Evolutionary conservation across 37 sponge, comb jelly and placozoan genomes (phyloP).

Genomic region (Hexactinellida sp.): DNA sequence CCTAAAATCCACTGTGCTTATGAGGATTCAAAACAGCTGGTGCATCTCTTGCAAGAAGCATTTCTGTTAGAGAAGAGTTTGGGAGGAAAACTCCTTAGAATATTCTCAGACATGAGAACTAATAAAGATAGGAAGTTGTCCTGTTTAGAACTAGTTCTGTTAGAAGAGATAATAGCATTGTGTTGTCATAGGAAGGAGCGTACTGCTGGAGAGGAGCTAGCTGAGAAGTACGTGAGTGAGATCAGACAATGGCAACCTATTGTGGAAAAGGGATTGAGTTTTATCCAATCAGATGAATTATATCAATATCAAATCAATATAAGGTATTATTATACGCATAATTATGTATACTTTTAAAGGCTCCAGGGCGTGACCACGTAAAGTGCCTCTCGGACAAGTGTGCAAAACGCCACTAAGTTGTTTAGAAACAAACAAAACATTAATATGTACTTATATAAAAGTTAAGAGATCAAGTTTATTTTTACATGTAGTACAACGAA

Average conservation of each 20-base stretch:
- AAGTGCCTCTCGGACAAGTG: neutral
- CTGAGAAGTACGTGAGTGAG: neutral
- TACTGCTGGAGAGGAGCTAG: neutral
- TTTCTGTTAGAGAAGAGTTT: neutral
- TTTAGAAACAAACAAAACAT: neutral
- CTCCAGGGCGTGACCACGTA: neutral
- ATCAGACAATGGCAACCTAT: neutral
- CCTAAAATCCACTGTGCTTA: neutral
- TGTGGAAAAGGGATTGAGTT: neutral
- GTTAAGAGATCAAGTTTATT: neutral
- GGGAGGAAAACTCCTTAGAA: neutral
- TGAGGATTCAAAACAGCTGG: neutral
- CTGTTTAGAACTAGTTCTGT: neutral
- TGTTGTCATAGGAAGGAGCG: neutral
- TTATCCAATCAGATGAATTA: neutral
- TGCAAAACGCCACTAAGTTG: neutral
- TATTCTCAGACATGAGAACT: neutral
- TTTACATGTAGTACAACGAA: too few relatives aligned
- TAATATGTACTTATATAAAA: neutral
- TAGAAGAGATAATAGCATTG: conserved; percentile 1
- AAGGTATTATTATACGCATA: too few relatives aligned
- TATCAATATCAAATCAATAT: neutral
- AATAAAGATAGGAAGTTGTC: neutral
- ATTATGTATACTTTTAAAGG: too few relatives aligned
- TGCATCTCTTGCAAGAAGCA: neutral